phyloP scores from a whole-genome alignment of 2,113 vertebrate genomes.

The Austrofundulus limnaeus region DNA sequence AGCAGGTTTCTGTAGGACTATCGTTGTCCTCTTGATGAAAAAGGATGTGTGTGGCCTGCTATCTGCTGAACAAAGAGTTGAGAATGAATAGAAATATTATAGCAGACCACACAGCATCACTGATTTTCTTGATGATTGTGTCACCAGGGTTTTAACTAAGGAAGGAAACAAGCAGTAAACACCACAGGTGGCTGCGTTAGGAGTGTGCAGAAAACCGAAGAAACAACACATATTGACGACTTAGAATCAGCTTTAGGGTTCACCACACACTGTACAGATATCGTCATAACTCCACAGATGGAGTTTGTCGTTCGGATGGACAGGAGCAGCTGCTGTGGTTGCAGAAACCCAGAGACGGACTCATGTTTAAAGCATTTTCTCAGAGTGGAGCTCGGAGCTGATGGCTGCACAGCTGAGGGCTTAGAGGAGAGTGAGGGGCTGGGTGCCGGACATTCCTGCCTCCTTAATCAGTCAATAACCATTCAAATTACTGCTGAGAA shows the following conservation, averaged over 20 bases:
- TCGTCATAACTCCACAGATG: slow-evolving; percentile 42
- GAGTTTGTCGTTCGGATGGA: slow-evolving; percentile 53
- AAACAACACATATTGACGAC: slow-evolving; percentile 15
- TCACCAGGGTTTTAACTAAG: slow-evolving; percentile 28
- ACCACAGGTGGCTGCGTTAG: slow-evolving; percentile 47
- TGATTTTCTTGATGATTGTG: slow-evolving; percentile 29
- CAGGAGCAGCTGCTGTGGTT: slow-evolving; percentile 60
- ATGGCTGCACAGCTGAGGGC: slow-evolving; percentile 58
- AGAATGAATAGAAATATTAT: slow-evolving; percentile 44
- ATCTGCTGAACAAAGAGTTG: slow-evolving; percentile 39
- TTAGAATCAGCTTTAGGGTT: slow-evolving; percentile 22
- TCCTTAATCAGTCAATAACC: slow-evolving; percentile 34
- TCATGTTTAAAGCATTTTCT: slow-evolving; percentile 67
- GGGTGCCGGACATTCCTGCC: slow-evolving; percentile 13
- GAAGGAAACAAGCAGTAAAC: slow-evolving; percentile 38
- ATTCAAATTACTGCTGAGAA: slow-evolving; percentile 6
- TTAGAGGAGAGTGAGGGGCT: background rate
- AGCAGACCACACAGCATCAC: slow-evolving; percentile 27
- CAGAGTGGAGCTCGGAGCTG: slow-evolving; percentile 50
- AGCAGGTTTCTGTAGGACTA: slow-evolving; percentile 53
- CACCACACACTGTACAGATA: slow-evolving; percentile 29
- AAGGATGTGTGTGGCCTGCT: slow-evolving; percentile 47
- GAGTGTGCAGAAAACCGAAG: slow-evolving; percentile 30
- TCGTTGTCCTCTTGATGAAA: slow-evolving; percentile 65
- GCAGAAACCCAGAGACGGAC: slow-evolving; percentile 25